A percentile compares a stretch with the other conserved stretches of the same genome.
Conservation (phyloP, 2,797 vertebrate genomes). For the Anguilla pacifica region DNA sequence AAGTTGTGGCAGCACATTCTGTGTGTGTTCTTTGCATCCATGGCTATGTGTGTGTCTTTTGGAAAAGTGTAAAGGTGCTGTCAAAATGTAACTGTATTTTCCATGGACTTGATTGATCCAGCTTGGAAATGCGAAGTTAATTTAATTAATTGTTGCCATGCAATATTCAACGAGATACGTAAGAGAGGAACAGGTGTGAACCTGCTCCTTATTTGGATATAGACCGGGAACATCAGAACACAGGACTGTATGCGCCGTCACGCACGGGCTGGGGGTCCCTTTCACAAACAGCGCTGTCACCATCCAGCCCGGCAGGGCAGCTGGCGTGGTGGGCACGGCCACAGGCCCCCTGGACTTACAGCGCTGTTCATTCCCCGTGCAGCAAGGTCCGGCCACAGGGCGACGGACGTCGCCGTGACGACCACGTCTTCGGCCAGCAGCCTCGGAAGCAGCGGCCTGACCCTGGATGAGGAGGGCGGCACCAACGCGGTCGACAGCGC, state of each 20-base stretch:
- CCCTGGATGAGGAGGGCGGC: conserved; percentile 83
- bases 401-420: conserved; percentile 84
- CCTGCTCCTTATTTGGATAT: not conserved
- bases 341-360: not conserved
- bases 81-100: not conserved
- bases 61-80: not conserved
- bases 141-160: not conserved
- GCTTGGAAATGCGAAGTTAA: not conserved
- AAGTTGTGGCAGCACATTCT: conserved; percentile 15
- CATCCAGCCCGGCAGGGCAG: not conserved
- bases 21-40: conserved; percentile 29
- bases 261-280: not conserved
- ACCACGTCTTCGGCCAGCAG: conserved; percentile 87
- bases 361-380: conserved; percentile 53
- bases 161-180: not conserved
- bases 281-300: not conserved
- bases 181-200: not conserved
- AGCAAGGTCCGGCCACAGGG: conserved; percentile 85
- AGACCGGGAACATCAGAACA: not conserved
- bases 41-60: conserved; percentile 17
- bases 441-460: conserved; percentile 86
- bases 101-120: not conserved
- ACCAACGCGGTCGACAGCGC: conserved; percentile 85
- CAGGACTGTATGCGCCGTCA: not conserved
- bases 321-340: not conserved